These are phyloP conservation scores for Brachyistius frenatus DNA, from an alignment of 2,113 vertebrate species.

Conservation along the genomic window DNA sequence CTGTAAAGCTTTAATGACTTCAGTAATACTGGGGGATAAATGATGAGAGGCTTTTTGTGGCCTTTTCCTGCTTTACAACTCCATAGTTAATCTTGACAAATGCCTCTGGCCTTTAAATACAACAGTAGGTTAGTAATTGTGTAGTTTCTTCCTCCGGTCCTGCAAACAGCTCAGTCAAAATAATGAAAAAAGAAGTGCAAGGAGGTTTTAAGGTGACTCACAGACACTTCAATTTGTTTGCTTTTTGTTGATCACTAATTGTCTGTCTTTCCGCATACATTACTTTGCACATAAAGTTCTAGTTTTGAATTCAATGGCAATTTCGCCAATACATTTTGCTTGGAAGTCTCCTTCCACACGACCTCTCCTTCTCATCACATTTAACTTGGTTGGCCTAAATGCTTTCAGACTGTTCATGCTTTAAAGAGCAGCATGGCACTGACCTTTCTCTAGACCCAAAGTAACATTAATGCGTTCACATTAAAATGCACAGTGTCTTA, in stretches of 20 bases:
- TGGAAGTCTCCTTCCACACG: constrained; percentile 35
- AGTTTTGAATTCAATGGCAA: not conserved
- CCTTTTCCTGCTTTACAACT: constrained; percentile 54
- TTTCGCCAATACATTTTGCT: not conserved
- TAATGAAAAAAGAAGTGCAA: not conserved
- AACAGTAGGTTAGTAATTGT: constrained; percentile 26
- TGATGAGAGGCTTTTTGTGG: constrained; percentile 52
- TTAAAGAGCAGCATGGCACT: constrained; percentile 47
- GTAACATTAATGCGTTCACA: constrained; percentile 29
- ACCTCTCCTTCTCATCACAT: constrained; percentile 39
- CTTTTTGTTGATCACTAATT: not conserved
- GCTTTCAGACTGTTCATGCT: constrained; percentile 54
- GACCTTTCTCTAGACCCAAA: constrained; percentile 66
- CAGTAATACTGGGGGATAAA: constrained; percentile 54
- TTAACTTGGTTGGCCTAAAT: constrained; percentile 46
- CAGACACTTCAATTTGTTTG: not conserved
- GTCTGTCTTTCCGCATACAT: not conserved
- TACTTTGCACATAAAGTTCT: not conserved
- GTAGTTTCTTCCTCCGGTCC: constrained; percentile 4
- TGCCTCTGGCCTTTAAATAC: constrained; percentile 61
- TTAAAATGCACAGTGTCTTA: constrained; percentile 53
- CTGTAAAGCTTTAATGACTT: constrained; percentile 53
- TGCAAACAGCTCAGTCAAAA: constrained; percentile 8
- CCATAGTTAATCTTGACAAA: constrained; percentile 62
- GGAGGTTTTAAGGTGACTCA: not conserved